These are phyloP conservation scores for Venturia canescens DNA, from an alignment of 1,140 invertebrate species.

Conservation along the genomic window DNA sequence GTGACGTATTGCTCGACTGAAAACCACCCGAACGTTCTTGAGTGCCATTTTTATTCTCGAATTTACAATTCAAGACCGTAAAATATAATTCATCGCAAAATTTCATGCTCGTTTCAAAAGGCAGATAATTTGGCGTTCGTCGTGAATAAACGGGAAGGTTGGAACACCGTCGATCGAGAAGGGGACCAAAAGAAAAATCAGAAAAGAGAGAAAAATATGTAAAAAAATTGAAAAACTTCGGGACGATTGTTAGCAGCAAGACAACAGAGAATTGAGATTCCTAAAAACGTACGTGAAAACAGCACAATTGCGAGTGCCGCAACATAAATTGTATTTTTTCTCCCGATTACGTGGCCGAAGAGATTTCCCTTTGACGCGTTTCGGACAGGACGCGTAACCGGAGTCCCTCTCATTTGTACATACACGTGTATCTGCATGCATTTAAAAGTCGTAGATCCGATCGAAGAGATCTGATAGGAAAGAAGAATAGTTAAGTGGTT, in stretches of 20 bases:
- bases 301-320: background rate
- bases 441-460: slow-evolving; percentile 21
- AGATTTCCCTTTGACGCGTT: slow-evolving; percentile 9
- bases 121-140: background rate
- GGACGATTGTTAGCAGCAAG: too few species aligned
- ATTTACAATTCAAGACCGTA: too few species aligned
- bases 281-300: background rate
- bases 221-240: too few species aligned
- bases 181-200: too few species aligned
- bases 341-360: background rate
- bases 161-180: too few species aligned
- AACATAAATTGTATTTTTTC: background rate
- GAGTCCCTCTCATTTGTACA: slow-evolving; percentile 9
- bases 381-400: slow-evolving; percentile 19
- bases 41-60: too few species aligned
- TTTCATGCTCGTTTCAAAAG: background rate
- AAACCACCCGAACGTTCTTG: too few species aligned
- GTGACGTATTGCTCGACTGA: too few species aligned
- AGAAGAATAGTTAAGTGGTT: slow-evolving; percentile 43
- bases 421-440: background rate
- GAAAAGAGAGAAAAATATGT: too few species aligned
- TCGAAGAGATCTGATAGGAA: slow-evolving; percentile 6
- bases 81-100: too few species aligned
- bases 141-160: background rate
- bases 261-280: too few species aligned